Evolutionary conservation across 1,140 invertebrate genomes (phyloP).

Genomic region (Formica selysi): DNA sequence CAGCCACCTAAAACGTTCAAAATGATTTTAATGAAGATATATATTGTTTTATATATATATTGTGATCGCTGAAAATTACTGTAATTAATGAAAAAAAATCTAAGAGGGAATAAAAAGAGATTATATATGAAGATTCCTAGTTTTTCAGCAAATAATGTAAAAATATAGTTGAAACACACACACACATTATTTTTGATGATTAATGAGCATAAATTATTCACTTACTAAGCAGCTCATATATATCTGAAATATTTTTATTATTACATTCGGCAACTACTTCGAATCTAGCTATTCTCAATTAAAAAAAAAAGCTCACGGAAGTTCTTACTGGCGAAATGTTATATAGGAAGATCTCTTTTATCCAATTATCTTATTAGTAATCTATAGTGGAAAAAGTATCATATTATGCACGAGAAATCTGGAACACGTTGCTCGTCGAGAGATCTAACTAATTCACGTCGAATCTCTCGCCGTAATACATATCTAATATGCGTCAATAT

Average conservation of each 20-base stretch:
- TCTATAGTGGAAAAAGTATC: conserved; percentile 63
- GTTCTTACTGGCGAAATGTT: conserved; percentile 55
- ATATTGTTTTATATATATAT: conserved; percentile 18
- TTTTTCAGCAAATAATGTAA: conserved; percentile 41
- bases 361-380: conserved; percentile 44
- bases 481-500: conserved; percentile 52
- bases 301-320: conserved; percentile 41
- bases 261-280: conserved; percentile 43
- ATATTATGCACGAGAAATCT: conserved; percentile 61
- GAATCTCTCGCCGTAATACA: conserved; percentile 34
- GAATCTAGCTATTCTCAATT: conserved; percentile 35
- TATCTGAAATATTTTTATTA: conserved; percentile 35
- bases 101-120: conserved; percentile 20
- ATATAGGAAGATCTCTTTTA: conserved; percentile 59
- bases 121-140: conserved; percentile 8
- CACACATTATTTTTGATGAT: conserved; percentile 15
- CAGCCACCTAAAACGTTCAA: neutral
- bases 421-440: conserved; percentile 66
- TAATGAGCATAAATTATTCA: conserved; percentile 21
- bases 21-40: conserved; percentile 6
- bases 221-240: conserved; percentile 24
- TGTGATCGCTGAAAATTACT: conserved; percentile 9
- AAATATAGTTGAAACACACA: conserved; percentile 21
- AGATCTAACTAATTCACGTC: conserved; percentile 19
- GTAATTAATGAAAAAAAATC: conserved; percentile 26